Evolutionary conservation across 2,113 vertebrate species (phyloP).

Genomic region (rabbit (Oryctolagus cuniculus)): mOryCun1.1 NC_091433.1:31448501-31449000

Average conservation of each 20-base stretch:
- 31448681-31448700: neutral
- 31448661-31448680: slow-evolving; percentile 9
- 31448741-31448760: neutral
- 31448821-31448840: slow-evolving; percentile 25
- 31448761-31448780: neutral
- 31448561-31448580: neutral
- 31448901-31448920: slow-evolving; percentile 9
- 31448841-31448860: slow-evolving; percentile 31
- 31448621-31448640: slow-evolving; percentile 15
- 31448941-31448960: no score
- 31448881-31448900: neutral
- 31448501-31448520: neutral
- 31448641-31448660: neutral
- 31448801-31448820: neutral
- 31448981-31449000: no score
- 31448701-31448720: slow-evolving; percentile 4
- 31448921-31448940: neutral
- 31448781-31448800: neutral
- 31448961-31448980: no score
- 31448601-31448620: neutral
- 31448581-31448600: neutral
- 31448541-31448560: neutral
- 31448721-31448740: neutral
- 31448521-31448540: neutral
- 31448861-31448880: slow-evolving; percentile 1